Evolutionary conservation across 2,113 vertebrate genomes (phyloP), one percentile per base, ranked within the genome.

Genomic region (Dissostichus mawsoni): DNA sequence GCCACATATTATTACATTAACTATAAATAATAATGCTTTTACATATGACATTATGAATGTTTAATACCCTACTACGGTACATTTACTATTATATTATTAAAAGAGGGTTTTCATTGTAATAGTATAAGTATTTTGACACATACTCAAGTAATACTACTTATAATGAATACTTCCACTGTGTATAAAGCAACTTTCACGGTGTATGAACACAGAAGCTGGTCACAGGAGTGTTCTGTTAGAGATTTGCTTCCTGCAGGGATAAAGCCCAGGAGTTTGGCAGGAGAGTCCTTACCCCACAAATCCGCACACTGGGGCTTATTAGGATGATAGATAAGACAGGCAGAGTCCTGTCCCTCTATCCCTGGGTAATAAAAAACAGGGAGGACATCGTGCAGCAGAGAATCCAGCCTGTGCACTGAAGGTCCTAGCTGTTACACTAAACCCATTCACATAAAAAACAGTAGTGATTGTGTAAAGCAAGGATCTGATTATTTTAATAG

Each of bases 401-500:
- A 62, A 47, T 25, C 41, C 1, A 44, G 68, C 51, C 57, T 72
- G 45, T 62, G 64, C 8, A 73, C 74, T 74, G 53, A 41, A 61
- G 66, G 65, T 75, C 14, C 2, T 14, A 71, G 59, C 72, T 66
- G 64, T 20, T 58, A 23, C 17, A 48, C 8, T 12, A 65, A 52
- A 55, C 18, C 53, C 18, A 45, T 14, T 10, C 17, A 50, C 33
- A 78, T 29, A 69, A 17, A 17, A 44, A 14, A 25, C 18, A 17
- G 25, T 41, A 50, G 56, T 63, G 73, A 52, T 44, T n/a, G 45
- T 64, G n/a, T 58, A 74, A 53, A 47, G 29, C 47, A 2, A 29
- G 63, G n/a, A 67, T 76, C 67, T 77, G 47, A 80, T 76, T 84
- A 55, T 64, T 72, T 59, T 75, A 71, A 86, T 66, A 50, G 25